Base-by-base conservation (phyloP, 2,888 invertebrate genomes). In the Eumerus sabulonum region DNA sequence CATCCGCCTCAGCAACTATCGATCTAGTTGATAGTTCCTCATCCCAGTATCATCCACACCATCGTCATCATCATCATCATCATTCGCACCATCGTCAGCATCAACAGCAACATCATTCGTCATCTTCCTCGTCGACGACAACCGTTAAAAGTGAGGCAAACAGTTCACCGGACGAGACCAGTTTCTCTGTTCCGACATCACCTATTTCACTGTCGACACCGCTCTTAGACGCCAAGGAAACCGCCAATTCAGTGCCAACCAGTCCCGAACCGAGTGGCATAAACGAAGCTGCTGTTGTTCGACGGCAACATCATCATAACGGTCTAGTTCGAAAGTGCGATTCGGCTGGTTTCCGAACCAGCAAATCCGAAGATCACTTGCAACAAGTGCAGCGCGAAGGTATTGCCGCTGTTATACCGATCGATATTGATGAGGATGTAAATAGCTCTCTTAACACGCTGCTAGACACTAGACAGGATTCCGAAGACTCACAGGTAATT, bases 391-490 rank as follows among this genome's bases (percentile, higher is more conserved):
- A 89, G 83, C 87, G 89, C 64, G 89, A 89, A 82, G 89, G 89
- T 84, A 92, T 96, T 89, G 95, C 95, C 85, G 93, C 96, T 81
- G 96, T 96, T 82, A 88, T 89, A 84, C 95, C 95, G 83, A 96
- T 96, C 85, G 97, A 97, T 85, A 94, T 97, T 87, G 97, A 96
- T 87, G 97, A 97, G 88, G 96, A 96, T 88, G 94, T 96, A 86
- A 96, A 97, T 86, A 96, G 97, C 87, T 97, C 97, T 82, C 91
- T 98, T 79, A 97, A 98, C 90, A 96, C 96, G 76, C 90, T 97
- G 74, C 90, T 97, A 82, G 96, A 96, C 90, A 96, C 95, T 56
- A 90, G 93, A 83, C 91, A 90, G 72, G 92, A 92, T 85, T 90
- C 87, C 85, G 90, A 86, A 83, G 88, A 89, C 81, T 89, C 90